Percentiles rank a stretch among this genome's conserved stretches.
Evolutionary conservation across 2,888 invertebrate species (phyloP).

Genomic region (Apodemia zela): DNA sequence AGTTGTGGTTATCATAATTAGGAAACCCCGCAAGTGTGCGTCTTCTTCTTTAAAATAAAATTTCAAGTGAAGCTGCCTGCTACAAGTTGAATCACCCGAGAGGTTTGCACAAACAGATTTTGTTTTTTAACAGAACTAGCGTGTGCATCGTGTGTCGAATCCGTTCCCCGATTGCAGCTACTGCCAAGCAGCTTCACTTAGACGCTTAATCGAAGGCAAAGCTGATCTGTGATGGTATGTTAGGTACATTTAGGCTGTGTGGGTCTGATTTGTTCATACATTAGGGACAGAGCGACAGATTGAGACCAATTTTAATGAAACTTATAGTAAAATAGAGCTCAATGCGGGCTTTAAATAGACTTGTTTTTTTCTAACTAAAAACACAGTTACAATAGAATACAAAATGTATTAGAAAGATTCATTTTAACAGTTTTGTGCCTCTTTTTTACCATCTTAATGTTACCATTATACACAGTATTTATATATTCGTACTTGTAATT

Average conservation of each 20-base stretch:
- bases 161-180: not conserved
- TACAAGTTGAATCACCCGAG: not conserved
- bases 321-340: conserved; percentile 29
- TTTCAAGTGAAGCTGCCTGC: conserved; percentile 11
- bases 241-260: conserved; percentile 65
- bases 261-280: conserved; percentile 46
- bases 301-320: conserved; percentile 41
- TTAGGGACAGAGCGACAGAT: conserved; percentile 41
- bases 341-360: conserved; percentile 19
- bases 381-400: conserved; percentile 9
- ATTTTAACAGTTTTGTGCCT: not conserved
- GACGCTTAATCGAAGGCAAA: conserved; percentile 63
- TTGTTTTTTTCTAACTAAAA: conserved; percentile 18
- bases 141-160: not conserved
- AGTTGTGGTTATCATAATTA: conserved; percentile 31
- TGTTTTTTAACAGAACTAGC: not conserved
- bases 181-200: conserved; percentile 31
- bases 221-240: conserved; percentile 77
- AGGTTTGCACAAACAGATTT: not conserved
- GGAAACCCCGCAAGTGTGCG: conserved; percentile 34
- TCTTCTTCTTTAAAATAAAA: conserved; percentile 29
- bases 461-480: conserved; percentile 41
- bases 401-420: conserved; percentile 9
- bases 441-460: conserved; percentile 33
- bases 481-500: conserved; percentile 31